phyloP scores from a whole-genome alignment of 1,140 invertebrate genomes.

The Drosophila athabasca region DNA sequence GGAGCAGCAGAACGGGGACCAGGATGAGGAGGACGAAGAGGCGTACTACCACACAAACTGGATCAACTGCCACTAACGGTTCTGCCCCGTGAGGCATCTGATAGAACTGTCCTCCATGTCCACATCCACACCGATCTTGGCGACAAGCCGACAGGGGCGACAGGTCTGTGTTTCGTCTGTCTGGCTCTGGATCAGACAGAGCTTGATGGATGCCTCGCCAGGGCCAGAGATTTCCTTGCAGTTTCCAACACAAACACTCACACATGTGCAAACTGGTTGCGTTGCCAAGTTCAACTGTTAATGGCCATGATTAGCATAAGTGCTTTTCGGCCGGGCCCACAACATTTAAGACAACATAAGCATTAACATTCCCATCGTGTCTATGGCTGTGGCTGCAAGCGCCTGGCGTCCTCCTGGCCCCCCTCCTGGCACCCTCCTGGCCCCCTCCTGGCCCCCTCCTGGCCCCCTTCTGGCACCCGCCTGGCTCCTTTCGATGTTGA shows the following conservation, averaged over 20 bases:
- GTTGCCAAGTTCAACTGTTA: conserved; percentile 43
- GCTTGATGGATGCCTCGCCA: conserved; percentile 55
- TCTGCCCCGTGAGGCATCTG: background rate
- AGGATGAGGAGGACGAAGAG: conserved; percentile 1
- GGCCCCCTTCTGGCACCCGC: no score
- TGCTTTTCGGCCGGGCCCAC: conserved; percentile 60
- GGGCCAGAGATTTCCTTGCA: conserved; percentile 7
- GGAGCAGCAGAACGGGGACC: background rate
- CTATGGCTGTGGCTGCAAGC: background rate
- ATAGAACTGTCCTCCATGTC: conserved; percentile 30
- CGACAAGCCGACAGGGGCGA: conserved; percentile 43
- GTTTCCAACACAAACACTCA: no score
- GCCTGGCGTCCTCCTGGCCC: no score
- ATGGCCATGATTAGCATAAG: conserved; percentile 73
- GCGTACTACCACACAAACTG: conserved; percentile 37
- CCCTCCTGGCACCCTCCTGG: no score
- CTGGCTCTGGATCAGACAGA: conserved; percentile 34
- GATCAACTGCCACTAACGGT: conserved; percentile 51
- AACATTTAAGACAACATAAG: conserved; percentile 68
- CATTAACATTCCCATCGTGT: conserved; percentile 43
- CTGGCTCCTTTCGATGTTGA: background rate
- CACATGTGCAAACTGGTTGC: conserved; percentile 23
- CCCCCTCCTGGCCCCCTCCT: no score
- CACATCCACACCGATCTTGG: conserved; percentile 42
- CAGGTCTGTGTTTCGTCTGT: conserved; percentile 15